phyloP scores from a whole-genome alignment of 2,888 invertebrate genomes.

The Eupithecia vulgata region DNA sequence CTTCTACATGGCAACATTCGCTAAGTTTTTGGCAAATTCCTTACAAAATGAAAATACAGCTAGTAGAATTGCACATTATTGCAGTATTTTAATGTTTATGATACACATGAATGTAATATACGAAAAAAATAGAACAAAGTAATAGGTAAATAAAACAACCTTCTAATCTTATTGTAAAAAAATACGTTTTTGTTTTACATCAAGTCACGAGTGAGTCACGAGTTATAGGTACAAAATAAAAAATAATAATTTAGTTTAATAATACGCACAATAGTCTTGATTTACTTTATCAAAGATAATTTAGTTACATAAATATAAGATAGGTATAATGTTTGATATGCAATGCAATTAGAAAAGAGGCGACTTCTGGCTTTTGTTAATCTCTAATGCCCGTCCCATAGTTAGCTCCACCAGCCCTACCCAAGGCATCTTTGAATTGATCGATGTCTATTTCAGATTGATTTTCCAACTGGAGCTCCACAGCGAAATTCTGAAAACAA shows the following conservation, averaged over 20 bases:
- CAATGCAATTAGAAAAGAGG: constrained; percentile 46
- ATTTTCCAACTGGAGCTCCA: constrained; percentile 89
- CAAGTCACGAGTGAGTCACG: constrained; percentile 7
- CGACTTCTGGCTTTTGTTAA: constrained; percentile 72
- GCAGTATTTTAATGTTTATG: constrained; percentile 32
- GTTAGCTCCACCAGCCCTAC: constrained; percentile 91
- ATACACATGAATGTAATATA: constrained; percentile 41
- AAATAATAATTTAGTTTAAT: constrained; percentile 31
- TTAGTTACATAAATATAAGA: constrained; percentile 24
- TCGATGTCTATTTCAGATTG: constrained; percentile 88
- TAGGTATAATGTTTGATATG: constrained; percentile 43
- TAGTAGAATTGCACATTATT: constrained; percentile 63
- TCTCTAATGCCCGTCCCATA: constrained; percentile 91
- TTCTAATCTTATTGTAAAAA: constrained; percentile 49
- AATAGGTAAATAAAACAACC: constrained; percentile 54
- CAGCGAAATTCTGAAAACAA: constrained; percentile 88
- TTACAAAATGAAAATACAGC: constrained; percentile 54
- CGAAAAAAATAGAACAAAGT: constrained; percentile 46
- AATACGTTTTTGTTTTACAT: constrained; percentile 33
- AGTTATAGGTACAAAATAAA: constrained; percentile 14
- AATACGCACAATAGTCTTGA: constrained; percentile 30
- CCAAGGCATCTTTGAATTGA: constrained; percentile 87
- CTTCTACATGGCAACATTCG: constrained; percentile 74
- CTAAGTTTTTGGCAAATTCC: constrained; percentile 70
- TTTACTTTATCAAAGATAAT: constrained; percentile 30